Evolutionary conservation across 2,888 invertebrate species (phyloP).

Genomic region (Rhabditoides inermis): DNA sequence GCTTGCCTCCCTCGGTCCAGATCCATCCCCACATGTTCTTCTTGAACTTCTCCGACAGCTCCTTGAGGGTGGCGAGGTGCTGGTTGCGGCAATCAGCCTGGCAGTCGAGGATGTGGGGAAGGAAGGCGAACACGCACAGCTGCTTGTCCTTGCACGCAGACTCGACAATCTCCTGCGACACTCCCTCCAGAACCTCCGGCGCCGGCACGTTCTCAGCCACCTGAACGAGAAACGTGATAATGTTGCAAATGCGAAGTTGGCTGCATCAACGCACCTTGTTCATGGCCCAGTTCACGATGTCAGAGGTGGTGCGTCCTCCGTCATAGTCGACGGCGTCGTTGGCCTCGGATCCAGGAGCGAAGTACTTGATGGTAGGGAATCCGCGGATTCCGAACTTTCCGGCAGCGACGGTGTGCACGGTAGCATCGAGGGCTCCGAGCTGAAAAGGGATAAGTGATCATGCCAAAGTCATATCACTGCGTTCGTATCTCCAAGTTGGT

Average conservation of each 20-base stretch:
- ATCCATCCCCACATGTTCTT: slow-evolving; percentile 92
- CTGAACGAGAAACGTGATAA: background rate
- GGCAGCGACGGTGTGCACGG: slow-evolving; percentile 75
- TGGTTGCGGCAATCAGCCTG: slow-evolving; percentile 79
- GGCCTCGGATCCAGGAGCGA: slow-evolving; percentile 61
- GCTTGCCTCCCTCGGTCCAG: slow-evolving; percentile 86
- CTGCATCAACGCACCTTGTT: slow-evolving; percentile 17
- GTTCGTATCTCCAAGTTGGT: background rate
- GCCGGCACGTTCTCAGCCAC: slow-evolving; percentile 75
- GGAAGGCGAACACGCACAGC: slow-evolving; percentile 74
- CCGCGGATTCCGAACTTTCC: slow-evolving; percentile 76
- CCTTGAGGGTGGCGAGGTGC: slow-evolving; percentile 69
- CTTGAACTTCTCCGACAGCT: slow-evolving; percentile 81
- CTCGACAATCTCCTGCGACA: slow-evolving; percentile 60
- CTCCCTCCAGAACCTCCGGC: slow-evolving; percentile 75
- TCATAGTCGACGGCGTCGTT: slow-evolving; percentile 69
- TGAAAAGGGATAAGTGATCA: slow-evolving; percentile 4
- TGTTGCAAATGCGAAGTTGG: background rate
- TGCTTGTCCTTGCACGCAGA: slow-evolving; percentile 74
- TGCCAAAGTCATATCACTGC: background rate
- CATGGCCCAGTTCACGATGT: slow-evolving; percentile 78
- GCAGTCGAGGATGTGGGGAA: slow-evolving; percentile 93
- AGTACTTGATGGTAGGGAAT: slow-evolving; percentile 83
- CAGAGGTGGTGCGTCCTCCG: slow-evolving; percentile 77
- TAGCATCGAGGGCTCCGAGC: slow-evolving; percentile 89